Evolutionary conservation across 2,797 vertebrate genomes (phyloP).

Genomic region (Netta rufina): DNA sequence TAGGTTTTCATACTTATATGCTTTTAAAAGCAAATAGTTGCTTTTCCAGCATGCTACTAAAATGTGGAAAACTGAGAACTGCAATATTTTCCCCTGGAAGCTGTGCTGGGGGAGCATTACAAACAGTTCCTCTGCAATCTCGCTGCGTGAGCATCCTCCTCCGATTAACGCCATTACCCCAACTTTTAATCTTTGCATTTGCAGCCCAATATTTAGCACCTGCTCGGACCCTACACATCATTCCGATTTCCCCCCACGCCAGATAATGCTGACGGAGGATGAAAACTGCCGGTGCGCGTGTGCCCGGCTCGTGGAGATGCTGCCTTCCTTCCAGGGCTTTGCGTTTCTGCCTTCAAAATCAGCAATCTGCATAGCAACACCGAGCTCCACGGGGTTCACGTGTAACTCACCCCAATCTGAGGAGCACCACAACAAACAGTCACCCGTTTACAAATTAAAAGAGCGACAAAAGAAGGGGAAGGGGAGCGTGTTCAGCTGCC

Average conservation of each 20-base stretch:
- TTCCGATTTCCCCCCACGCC: accelerated
- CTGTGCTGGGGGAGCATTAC: background rate
- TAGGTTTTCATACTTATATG: accelerated
- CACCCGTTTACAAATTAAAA: background rate
- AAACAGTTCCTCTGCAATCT: background rate
- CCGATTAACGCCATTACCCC: background rate
- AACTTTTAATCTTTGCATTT: background rate
- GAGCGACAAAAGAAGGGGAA: background rate
- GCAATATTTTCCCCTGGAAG: background rate
- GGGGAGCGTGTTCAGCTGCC: background rate
- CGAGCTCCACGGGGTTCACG: background rate
- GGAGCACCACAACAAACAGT: constrained; percentile 1
- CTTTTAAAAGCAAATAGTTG: background rate
- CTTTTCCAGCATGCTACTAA: background rate
- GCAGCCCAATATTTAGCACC: background rate
- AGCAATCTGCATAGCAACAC: constrained; percentile 41
- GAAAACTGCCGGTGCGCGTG: background rate
- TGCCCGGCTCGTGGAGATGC: background rate
- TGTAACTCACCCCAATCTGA: background rate
- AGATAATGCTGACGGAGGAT: background rate
- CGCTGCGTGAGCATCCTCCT: accelerated
- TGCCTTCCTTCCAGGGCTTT: background rate
- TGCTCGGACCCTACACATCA: accelerated
- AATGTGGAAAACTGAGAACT: background rate
- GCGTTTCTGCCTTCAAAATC: background rate